Evolutionary conservation across 2,113 vertebrate genomes (phyloP).

Genomic region (Struthidea cinerea): DNA sequence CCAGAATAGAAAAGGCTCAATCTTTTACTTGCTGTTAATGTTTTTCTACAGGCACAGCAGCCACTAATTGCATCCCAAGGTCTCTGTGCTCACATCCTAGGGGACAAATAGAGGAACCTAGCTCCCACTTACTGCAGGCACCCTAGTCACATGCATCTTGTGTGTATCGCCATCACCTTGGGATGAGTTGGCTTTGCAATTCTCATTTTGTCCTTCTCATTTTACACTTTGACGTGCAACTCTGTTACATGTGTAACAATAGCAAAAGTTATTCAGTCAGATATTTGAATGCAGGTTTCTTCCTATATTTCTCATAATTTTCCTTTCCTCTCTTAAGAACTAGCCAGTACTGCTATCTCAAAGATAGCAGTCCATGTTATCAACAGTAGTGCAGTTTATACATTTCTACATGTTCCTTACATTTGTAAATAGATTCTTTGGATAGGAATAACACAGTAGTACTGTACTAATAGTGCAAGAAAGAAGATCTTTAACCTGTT

Average conservation of each 20-base stretch:
- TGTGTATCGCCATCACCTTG: background rate
- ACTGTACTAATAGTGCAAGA: background rate
- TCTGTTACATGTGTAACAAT: background rate
- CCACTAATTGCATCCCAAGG: slow-evolving; percentile 3
- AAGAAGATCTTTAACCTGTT: background rate
- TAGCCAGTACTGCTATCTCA: background rate
- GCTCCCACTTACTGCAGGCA: background rate
- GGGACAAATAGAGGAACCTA: background rate
- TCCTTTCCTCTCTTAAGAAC: background rate
- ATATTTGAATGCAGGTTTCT: background rate
- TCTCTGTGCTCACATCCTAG: background rate
- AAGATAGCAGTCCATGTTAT: background rate
- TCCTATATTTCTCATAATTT: background rate
- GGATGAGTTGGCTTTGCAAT: background rate
- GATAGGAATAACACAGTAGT: background rate
- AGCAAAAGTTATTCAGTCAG: background rate
- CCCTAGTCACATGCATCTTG: background rate
- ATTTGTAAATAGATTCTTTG: background rate
- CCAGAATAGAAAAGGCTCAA: slow-evolving; percentile 3
- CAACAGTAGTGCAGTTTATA: background rate
- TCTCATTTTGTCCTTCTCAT: background rate
- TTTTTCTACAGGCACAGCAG: slow-evolving; percentile 16
- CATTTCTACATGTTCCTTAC: background rate
- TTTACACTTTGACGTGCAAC: background rate
- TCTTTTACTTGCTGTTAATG: slow-evolving; percentile 44